Conservation (phyloP, 2,113 vertebrate genomes). For the Xiphophorus hellerii region DNA sequence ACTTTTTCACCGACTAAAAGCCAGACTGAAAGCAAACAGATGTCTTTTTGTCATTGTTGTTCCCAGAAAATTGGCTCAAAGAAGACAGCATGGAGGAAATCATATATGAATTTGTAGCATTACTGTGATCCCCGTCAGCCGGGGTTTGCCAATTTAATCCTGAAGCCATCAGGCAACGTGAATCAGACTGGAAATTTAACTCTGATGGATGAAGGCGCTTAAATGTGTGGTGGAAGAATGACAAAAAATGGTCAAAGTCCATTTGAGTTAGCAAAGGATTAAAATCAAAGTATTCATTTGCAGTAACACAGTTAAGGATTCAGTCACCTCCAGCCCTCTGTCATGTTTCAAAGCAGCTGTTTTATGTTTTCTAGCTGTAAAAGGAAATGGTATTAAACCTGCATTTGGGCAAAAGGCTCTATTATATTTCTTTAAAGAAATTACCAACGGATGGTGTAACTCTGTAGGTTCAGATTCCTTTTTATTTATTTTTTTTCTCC, state of each 20-base stretch:
- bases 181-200: conserved; percentile 35
- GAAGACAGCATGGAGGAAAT: conserved; percentile 34
- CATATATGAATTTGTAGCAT: conserved; percentile 35
- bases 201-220: conserved; percentile 61
- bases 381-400: not conserved
- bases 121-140: conserved; percentile 27
- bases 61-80: conserved; percentile 22
- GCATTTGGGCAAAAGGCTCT: not conserved
- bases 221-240: conserved; percentile 22
- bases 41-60: not conserved
- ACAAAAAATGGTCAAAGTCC: not conserved
- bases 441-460: not conserved
- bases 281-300: not conserved
- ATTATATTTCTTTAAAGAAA: not conserved
- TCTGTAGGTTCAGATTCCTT: conserved; percentile 6
- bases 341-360: not conserved
- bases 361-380: not conserved
- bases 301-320: not conserved
- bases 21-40: conserved; percentile 25
- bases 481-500: not conserved
- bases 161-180: conserved; percentile 24
- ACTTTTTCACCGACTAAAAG: conserved; percentile 30
- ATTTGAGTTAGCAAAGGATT: not conserved
- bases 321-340: too few species aligned
- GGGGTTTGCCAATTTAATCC: conserved; percentile 53